Percentiles rank a stretch among this genome's conserved stretches.
Evolutionary conservation across 2,888 invertebrate genomes (phyloP).

Genomic region (Aleiodes testaceus): DNA sequence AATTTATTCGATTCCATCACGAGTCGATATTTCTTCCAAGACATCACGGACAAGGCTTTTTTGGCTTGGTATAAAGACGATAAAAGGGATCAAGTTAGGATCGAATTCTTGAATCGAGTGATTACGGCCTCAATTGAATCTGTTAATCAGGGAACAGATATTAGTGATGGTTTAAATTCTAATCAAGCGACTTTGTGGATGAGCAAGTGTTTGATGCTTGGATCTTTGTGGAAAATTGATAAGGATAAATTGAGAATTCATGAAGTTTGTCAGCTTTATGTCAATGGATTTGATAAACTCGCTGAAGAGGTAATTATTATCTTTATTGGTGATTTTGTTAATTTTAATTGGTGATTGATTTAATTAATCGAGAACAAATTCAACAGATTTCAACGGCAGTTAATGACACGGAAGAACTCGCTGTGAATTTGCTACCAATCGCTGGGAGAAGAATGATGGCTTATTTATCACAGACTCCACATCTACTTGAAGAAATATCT

Average conservation of each 20-base stretch:
- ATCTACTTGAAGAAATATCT: conserved; percentile 81
- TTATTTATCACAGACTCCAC: conserved; percentile 77
- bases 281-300: conserved; percentile 76
- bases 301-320: conserved; percentile 76
- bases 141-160: conserved; percentile 77
- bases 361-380: conserved; percentile 75
- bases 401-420: conserved; percentile 80
- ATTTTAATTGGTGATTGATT: neutral
- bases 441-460: conserved; percentile 87
- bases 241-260: conserved; percentile 83
- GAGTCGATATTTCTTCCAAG: conserved; percentile 68
- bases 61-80: conserved; percentile 75
- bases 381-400: conserved; percentile 79
- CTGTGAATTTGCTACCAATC: conserved; percentile 83
- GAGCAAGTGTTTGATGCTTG: conserved; percentile 80
- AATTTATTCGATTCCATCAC: conserved; percentile 84
- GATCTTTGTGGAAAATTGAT: conserved; percentile 84
- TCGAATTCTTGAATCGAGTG: conserved; percentile 83
- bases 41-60: conserved; percentile 64
- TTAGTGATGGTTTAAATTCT: conserved; percentile 74
- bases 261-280: conserved; percentile 81
- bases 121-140: conserved; percentile 84
- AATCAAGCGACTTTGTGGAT: conserved; percentile 79
- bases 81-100: conserved; percentile 80
- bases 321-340: no score